A percentile compares a stretch with the other conserved stretches of the same genome.
Conservation (phyloP, 2,797 vertebrate species). For the Macropus fuliginosus region DNA sequence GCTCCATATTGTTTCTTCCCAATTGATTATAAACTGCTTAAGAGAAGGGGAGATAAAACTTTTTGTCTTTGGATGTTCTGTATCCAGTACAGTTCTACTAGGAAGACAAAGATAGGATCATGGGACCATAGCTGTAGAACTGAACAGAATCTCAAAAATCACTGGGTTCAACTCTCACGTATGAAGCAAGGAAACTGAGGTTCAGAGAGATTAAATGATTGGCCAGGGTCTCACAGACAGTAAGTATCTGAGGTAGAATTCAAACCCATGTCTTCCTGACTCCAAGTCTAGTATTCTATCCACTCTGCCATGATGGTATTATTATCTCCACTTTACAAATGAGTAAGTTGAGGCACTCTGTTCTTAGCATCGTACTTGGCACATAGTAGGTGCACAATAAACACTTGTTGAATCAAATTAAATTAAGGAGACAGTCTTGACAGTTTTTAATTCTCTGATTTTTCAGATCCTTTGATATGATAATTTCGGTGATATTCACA, state of each 20-base stretch:
- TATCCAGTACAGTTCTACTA: background rate
- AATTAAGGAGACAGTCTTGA: background rate
- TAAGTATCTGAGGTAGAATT: background rate
- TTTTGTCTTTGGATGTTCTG: background rate
- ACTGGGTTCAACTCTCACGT: background rate
- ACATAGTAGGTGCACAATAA: accelerated
- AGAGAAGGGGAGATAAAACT: background rate
- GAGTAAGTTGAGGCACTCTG: background rate
- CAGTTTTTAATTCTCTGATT: background rate
- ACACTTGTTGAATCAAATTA: accelerated
- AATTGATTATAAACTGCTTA: background rate
- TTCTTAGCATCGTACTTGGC: accelerated
- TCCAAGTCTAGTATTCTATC: background rate
- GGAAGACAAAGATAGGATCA: background rate
- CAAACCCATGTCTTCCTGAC: background rate
- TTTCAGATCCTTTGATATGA: background rate
- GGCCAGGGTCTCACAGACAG: background rate
- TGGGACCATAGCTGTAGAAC: background rate
- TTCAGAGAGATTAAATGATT: background rate
- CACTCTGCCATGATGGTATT: background rate
- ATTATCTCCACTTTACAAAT: background rate
- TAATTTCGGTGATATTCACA: background rate
- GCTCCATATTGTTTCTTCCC: background rate
- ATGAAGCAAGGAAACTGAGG: background rate
- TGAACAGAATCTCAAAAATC: background rate